These are phyloP conservation scores for Trissolcus japonicus DNA, from an alignment of 2,888 invertebrate species.

Conservation along the genomic window DNA sequence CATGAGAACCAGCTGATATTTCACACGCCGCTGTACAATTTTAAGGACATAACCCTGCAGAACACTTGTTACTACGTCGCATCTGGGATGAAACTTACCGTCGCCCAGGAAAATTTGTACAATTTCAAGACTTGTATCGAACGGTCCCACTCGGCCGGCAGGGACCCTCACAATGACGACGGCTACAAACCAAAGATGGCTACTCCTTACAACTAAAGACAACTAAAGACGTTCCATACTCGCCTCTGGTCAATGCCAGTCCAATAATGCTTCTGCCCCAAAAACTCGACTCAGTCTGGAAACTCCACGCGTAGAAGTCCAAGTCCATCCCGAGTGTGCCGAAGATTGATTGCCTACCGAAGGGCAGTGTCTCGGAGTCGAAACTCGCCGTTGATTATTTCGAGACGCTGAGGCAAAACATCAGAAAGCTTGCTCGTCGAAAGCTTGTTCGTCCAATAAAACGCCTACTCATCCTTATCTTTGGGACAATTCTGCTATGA, in stretches of 20 bases:
- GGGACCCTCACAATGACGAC: conserved; percentile 65
- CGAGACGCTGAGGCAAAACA: conserved; percentile 66
- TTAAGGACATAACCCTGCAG: conserved; percentile 85
- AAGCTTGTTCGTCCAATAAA: conserved; percentile 77
- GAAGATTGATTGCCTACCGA: conserved; percentile 79
- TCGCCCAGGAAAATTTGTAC: conserved; percentile 63
- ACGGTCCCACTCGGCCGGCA: conserved; percentile 65
- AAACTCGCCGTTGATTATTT: conserved; percentile 88
- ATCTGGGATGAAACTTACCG: conserved; percentile 63
- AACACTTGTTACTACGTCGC: conserved; percentile 76
- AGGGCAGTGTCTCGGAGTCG: conserved; percentile 91
- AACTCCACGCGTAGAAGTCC: conserved; percentile 79
- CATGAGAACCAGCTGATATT: conserved; percentile 92
- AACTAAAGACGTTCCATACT: conserved; percentile 86
- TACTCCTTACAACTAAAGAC: conserved; percentile 76
- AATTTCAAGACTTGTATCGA: conserved; percentile 68
- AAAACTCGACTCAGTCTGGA: conserved; percentile 85
- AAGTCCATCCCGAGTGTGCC: conserved; percentile 77
- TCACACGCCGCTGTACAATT: conserved; percentile 91
- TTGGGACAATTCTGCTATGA: conserved; percentile 78
- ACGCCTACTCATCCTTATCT: conserved; percentile 81
- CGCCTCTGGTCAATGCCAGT: conserved; percentile 85
- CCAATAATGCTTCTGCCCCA: conserved; percentile 77
- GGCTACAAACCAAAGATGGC: conserved; percentile 69
- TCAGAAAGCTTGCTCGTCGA: conserved; percentile 74